Base-by-base conservation (phyloP, 2,888 invertebrate genomes). In the Congeria kusceri region DNA sequence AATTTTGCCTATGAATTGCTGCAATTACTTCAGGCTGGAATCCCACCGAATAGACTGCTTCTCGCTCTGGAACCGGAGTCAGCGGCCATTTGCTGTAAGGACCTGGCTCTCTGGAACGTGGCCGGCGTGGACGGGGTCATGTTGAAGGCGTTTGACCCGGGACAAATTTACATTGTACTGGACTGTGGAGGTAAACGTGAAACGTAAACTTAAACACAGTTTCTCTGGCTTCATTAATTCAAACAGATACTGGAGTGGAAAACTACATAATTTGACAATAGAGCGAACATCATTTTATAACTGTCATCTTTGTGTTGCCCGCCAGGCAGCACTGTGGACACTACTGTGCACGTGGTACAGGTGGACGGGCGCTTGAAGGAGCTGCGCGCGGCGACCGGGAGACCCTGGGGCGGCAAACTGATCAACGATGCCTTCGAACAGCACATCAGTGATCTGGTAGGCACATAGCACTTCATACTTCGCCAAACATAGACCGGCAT, bases 51-150 rank as follows among this genome's bases (percentile, higher is more conserved):
- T 0, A 67, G 74, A 39, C 64, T 82, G 20, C 47, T 63, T 0
- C 56, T 82, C 13, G 81, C 81, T 9, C 47, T 82, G 1, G 81
- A 82, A 39, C 81, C 81, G 7, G 81, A 82, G 28, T 77, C 81
- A 1, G 77, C 81, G 4, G 77, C 81, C 18, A 82, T 82, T 27
- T 82, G 73, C 58, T 81, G 81, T 44, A 80, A 80, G 49, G 81
- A 81, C 20, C 53, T 73, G n/a, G 77, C 81, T 11, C 46, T 82
- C 3, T 71, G 32, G 15, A 46, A 65, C 49, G 57, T 71, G 0
- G 71, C 61, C n/a, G 77, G 77, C 9, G 68, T 78, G 0, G 77
- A 75, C 4, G 75, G 81, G 4, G 66, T 66, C 1, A 71, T 78
- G 63, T 64, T 82, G 29, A 71, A 68, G 46, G 77, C 77, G 4